These are phyloP conservation scores for Homarus gammarus DNA, from an alignment of 2,888 invertebrate genomes.

Conservation along the genomic window DNA sequence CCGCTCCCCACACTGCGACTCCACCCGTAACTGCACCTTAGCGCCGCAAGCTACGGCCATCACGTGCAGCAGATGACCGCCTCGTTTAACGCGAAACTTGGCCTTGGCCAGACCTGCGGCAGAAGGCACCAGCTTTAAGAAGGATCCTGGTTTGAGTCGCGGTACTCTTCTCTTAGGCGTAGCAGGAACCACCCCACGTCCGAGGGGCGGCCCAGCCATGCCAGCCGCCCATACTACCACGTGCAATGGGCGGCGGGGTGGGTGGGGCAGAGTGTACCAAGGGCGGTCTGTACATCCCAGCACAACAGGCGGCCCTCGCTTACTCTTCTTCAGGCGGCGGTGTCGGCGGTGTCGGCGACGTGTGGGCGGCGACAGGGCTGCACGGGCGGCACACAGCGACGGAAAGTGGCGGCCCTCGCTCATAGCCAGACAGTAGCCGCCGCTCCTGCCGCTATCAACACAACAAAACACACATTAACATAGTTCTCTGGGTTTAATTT, in stretches of 20 bases:
- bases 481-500: too few relatives aligned
- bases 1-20: slow-evolving; percentile 30
- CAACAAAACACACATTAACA: too few relatives aligned
- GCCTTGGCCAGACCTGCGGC: slow-evolving; percentile 53
- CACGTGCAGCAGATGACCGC: slow-evolving; percentile 57
- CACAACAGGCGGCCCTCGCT: slow-evolving; percentile 20
- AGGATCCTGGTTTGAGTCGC: slow-evolving; percentile 46
- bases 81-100: slow-evolving; percentile 54
- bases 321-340: not conserved
- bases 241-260: slow-evolving; percentile 41
- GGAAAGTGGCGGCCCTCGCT: slow-evolving; percentile 61
- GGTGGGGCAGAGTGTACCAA: slow-evolving; percentile 59
- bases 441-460: too few relatives aligned
- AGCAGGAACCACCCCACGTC: slow-evolving; percentile 46
- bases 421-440: slow-evolving; percentile 60
- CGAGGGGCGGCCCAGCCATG: slow-evolving; percentile 51
- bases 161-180: slow-evolving; percentile 42
- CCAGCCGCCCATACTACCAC: slow-evolving; percentile 66
- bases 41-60: slow-evolving; percentile 70
- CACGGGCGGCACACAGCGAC: slow-evolving; percentile 66
- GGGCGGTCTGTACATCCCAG: slow-evolving; percentile 68
- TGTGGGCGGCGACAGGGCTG: not conserved
- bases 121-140: slow-evolving; percentile 54
- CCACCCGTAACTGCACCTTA: slow-evolving; percentile 43
- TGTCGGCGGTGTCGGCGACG: not conserved